Evolutionary conservation across 2,888 invertebrate genomes (phyloP), one percentile per base, ranked within the genome.

Genomic region (Dicranocentrus wangi): DNA sequence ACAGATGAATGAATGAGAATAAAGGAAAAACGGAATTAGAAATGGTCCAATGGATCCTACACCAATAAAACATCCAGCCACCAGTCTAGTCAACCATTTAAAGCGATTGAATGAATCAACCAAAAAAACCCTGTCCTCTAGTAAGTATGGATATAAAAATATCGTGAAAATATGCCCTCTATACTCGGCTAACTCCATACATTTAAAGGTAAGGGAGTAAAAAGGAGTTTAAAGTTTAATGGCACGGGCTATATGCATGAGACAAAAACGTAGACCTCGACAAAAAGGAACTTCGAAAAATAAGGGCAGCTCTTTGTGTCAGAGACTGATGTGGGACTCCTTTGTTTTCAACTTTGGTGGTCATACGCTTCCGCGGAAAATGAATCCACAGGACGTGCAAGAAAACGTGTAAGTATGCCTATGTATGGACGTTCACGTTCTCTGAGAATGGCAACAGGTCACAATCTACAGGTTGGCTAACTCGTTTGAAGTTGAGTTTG

Each of bases 1-100:
- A 61, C 23, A 21, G 21, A 61, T 66, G 66, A 43, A 66, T 39
- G 66, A 19, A 55, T 55, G 19, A 28, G 32, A 25, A 75, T 66
- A 66, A 58, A 73, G 61, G 73, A 32, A 75, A 53, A 75, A 55
- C 28, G 28, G 70, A 78, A 78, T 78, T 70, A 70, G 77, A 63
- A 63, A 53, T 32, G 77, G 77, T 63, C 63, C 55, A 63, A 8
- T 78, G 65, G 63, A 39, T 69, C 43, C 43, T 66, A 66, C 2
- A 27, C n/a, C n/a, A 25, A 66, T 27, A 66, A 47, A 63, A 63
- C 19, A 42, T 19, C 10, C 60, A 15, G 61, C 32, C 61, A 61
- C 61, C 61, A 63, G 69, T 63, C 70, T 65, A 61, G 70, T 70
- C 61, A 63, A 78, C 55, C 77, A 78, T 63, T 76, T 76, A 51